Evolutionary conservation across 1,140 invertebrate species (phyloP).

Genomic region (Aphaenogaster floridana): DNA sequence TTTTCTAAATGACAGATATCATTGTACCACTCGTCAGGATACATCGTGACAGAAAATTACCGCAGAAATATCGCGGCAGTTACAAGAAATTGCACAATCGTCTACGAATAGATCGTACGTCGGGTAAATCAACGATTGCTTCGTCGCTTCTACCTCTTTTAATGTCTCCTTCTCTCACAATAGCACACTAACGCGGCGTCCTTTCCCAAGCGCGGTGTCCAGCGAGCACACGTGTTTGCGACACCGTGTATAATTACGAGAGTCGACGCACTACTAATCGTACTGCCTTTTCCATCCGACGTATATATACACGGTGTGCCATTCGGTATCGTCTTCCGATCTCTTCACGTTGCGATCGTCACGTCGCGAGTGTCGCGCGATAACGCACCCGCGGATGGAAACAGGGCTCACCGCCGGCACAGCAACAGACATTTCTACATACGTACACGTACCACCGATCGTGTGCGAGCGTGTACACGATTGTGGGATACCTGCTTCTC

Average conservation of each 20-base stretch:
- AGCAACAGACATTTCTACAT: neutral
- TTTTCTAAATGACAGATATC: neutral
- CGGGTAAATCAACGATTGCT: neutral
- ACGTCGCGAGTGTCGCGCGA: slow-evolving; percentile 27
- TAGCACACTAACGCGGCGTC: neutral
- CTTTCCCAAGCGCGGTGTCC: neutral
- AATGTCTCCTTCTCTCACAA: too few relatives aligned
- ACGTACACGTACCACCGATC: too few relatives aligned
- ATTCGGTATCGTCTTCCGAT: neutral
- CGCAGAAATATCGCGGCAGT: neutral
- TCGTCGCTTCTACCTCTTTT: slow-evolving; percentile 1
- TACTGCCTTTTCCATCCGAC: slow-evolving; percentile 19
- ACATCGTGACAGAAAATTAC: neutral
- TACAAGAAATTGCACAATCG: neutral
- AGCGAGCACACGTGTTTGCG: neutral
- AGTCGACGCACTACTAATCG: slow-evolving; percentile 48
- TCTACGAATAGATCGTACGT: neutral
- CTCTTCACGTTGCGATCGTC: slow-evolving; percentile 25
- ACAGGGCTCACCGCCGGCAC: neutral
- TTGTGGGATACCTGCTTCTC: neutral
- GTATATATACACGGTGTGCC: slow-evolving; percentile 50
- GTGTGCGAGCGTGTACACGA: neutral
- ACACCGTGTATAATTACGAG: slow-evolving; percentile 49
- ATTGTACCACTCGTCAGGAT: neutral
- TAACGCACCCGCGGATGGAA: slow-evolving; percentile 27